Percentiles rank a stretch among this genome's conserved stretches.
Conservation (phyloP, 2,797 vertebrate species). For the Sandelia bainsii region DNA sequence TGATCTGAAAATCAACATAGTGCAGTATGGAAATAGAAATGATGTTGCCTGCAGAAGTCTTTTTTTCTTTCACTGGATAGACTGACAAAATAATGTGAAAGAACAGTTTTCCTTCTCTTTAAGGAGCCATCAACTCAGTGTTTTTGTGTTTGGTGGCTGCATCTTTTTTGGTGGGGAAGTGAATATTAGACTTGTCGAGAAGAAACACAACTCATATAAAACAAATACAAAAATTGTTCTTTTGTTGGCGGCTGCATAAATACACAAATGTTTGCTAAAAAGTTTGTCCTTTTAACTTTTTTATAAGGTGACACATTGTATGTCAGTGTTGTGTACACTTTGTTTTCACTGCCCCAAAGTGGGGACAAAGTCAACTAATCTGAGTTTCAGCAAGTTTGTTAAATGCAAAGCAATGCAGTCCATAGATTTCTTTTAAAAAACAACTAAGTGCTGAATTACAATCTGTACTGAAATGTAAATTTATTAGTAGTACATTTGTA, state of each 20-base stretch:
- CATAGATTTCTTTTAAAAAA: not conserved
- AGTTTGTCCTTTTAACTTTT: not conserved
- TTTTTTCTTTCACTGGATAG: too few species aligned
- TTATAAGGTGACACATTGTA: not conserved
- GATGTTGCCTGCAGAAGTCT: not conserved
- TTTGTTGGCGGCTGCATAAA: too few species aligned
- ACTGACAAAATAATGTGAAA: not conserved
- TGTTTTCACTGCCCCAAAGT: slow-evolving; percentile 19
- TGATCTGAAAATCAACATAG: not conserved
- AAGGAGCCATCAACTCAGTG: too few species aligned
- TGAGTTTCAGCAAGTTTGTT: not conserved
- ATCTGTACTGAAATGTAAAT: not conserved
- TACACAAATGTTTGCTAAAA: too few species aligned
- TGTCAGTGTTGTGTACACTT: not conserved
- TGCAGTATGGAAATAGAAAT: not conserved
- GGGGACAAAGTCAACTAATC: not conserved
- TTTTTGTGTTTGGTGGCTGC: too few species aligned
- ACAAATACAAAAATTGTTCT: too few species aligned
- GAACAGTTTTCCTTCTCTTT: too few species aligned
- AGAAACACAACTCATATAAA: too few species aligned
- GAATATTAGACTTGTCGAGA: too few species aligned
- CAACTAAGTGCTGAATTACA: not conserved
- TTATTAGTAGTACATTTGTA: not conserved
- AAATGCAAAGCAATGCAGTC: not conserved
- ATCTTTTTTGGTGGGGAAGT: too few species aligned